Percentiles rank a stretch among this genome's conserved stretches.
These are phyloP conservation scores for Tenthredo mesomela DNA, from an alignment of 2,888 invertebrate species.

Conservation along the genomic window DNA sequence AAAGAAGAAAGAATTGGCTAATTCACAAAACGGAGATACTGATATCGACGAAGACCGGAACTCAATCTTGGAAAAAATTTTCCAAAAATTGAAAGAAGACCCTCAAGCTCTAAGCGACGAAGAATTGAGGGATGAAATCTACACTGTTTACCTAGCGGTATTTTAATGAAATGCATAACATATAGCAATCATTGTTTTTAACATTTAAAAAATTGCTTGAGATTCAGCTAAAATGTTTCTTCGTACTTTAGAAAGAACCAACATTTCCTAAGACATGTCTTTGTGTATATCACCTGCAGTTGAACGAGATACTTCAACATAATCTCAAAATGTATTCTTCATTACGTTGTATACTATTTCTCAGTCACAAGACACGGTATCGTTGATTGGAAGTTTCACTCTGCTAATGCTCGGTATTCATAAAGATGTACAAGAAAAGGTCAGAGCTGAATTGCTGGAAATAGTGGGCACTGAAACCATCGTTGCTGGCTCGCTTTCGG, in stretches of 20 bases:
- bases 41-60: not conserved
- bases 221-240: not conserved
- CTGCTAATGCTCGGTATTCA: constrained; percentile 61
- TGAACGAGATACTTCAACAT: too few relatives aligned
- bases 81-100: not conserved
- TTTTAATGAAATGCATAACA: not conserved
- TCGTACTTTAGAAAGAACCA: too few relatives aligned
- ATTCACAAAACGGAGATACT: not conserved
- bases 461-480: constrained; percentile 54
- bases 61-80: constrained; percentile 8
- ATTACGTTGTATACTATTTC: constrained; percentile 29
- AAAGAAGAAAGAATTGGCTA: constrained; percentile 15
- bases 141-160: not conserved
- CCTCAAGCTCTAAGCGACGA: constrained; percentile 50
- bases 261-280: too few relatives aligned
- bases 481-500: constrained; percentile 53
- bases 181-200: not conserved
- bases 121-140: constrained; percentile 15
- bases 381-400: constrained; percentile 58
- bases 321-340: not conserved
- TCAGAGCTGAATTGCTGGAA: constrained; percentile 57
- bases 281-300: too few relatives aligned
- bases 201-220: not conserved
- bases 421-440: constrained; percentile 58
- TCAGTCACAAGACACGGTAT: constrained; percentile 62